These are phyloP conservation scores for Cataglyphis livida DNA, from an alignment of 2,888 invertebrate species.

Conservation along the genomic window DNA sequence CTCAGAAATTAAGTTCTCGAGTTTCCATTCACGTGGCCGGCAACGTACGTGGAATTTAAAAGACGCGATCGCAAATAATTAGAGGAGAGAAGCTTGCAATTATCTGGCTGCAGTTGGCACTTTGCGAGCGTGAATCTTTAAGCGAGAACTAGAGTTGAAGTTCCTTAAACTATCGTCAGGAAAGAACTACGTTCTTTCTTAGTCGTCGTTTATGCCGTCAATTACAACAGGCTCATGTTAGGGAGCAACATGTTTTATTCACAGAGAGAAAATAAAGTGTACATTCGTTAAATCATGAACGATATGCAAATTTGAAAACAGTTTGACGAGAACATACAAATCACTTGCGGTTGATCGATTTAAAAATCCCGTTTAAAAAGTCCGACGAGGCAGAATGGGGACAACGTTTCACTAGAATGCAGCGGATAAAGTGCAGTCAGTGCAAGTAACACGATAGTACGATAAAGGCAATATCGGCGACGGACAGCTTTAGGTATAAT, in stretches of 20 bases:
- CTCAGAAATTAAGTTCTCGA: slow-evolving; percentile 31
- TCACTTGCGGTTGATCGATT: slow-evolving; percentile 43
- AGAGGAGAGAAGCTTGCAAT: slow-evolving; percentile 19
- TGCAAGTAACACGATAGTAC: slow-evolving; percentile 55
- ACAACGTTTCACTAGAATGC: slow-evolving; percentile 57
- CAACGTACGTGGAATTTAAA: slow-evolving; percentile 42
- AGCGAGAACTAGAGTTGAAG: slow-evolving; percentile 20
- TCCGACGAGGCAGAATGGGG: slow-evolving; percentile 36
- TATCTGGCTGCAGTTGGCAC: slow-evolving; percentile 28
- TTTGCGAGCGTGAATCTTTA: slow-evolving; percentile 32
- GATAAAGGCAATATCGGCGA: slow-evolving; percentile 54
- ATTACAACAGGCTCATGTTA: background rate
- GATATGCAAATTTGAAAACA: slow-evolving; percentile 38
- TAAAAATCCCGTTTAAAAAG: slow-evolving; percentile 50
- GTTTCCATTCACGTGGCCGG: slow-evolving; percentile 32
- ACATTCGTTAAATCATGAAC: slow-evolving; percentile 11
- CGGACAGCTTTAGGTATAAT: slow-evolving; percentile 37
- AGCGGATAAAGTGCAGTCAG: slow-evolving; percentile 56
- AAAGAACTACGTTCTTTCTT: background rate
- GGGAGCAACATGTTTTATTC: slow-evolving; percentile 18
- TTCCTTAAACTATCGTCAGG: background rate
- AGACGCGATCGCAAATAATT: slow-evolving; percentile 36
- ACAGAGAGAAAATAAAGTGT: background rate
- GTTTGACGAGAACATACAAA: slow-evolving; percentile 28
- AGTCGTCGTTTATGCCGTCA: background rate